These are phyloP conservation scores for Schlechtendalia chinensis DNA, from an alignment of 1,140 invertebrate species.

Conservation along the genomic window DNA sequence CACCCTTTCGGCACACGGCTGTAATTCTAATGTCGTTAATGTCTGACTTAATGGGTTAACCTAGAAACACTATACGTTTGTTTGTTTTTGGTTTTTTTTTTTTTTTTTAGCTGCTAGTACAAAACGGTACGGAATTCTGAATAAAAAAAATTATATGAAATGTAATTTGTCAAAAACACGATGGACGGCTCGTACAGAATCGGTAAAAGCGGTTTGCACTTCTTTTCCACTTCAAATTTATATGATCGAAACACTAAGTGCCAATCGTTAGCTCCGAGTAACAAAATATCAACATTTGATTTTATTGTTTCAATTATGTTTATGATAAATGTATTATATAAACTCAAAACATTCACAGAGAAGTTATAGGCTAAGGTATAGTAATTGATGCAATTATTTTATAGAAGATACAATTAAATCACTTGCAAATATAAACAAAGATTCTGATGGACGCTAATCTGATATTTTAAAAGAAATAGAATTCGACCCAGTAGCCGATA, in stretches of 20 bases:
- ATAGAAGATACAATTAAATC: slow-evolving; percentile 14
- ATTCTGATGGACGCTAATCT: not conserved
- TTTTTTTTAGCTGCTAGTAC: slow-evolving; percentile 27
- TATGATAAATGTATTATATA: slow-evolving; percentile 29
- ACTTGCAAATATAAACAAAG: not conserved
- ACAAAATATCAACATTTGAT: slow-evolving; percentile 20
- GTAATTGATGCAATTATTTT: slow-evolving; percentile 1
- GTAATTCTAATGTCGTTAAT: slow-evolving; percentile 17
- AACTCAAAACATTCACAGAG: slow-evolving; percentile 24
- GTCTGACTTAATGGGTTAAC: not conserved
- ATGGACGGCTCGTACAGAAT: slow-evolving; percentile 28
- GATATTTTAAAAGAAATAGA: slow-evolving; percentile 15
- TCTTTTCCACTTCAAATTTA: not conserved
- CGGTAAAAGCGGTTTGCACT: slow-evolving; percentile 18
- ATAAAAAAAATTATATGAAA: slow-evolving; percentile 1
- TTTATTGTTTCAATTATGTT: slow-evolving; percentile 31
- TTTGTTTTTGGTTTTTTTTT: too few species aligned
- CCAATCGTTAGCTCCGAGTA: not conserved
- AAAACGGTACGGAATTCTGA: slow-evolving; percentile 2
- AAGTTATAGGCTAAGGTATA: slow-evolving; percentile 7
- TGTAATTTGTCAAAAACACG: slow-evolving; percentile 30
- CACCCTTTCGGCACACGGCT: slow-evolving; percentile 12
- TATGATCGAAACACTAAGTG: not conserved
- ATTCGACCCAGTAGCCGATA: slow-evolving; percentile 19
- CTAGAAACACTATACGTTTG: slow-evolving; percentile 16